A percentile compares a stretch with the other conserved stretches of the same genome.
These are phyloP conservation scores for Hypselothyrea guttata DNA, from an alignment of 2,888 invertebrate genomes.

Conservation along the genomic window DNA sequence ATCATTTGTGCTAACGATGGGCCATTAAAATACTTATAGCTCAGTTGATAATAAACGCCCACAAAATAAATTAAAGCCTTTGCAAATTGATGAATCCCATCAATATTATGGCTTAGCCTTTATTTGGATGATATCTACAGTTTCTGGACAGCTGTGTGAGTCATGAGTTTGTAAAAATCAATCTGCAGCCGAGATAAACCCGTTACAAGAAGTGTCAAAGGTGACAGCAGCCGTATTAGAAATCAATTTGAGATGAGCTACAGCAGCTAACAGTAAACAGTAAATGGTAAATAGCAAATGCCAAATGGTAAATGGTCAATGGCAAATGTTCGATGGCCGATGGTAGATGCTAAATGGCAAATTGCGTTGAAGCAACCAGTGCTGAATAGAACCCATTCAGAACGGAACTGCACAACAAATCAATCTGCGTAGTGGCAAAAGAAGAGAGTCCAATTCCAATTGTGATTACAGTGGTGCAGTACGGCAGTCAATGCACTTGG, in stretches of 20 bases:
- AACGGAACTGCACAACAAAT: slow-evolving; percentile 66
- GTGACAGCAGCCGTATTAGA: slow-evolving; percentile 68
- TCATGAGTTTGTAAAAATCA: slow-evolving; percentile 33
- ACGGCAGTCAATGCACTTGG: slow-evolving; percentile 69
- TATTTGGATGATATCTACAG: too few relatives aligned
- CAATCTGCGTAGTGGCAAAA: slow-evolving; percentile 52
- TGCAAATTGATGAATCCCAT: too few relatives aligned
- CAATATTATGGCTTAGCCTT: too few relatives aligned
- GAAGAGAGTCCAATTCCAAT: slow-evolving; percentile 42
- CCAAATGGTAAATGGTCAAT: slow-evolving; percentile 26
- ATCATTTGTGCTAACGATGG: too few relatives aligned
- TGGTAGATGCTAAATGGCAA: slow-evolving; percentile 37
- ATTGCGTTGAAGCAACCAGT: slow-evolving; percentile 30
- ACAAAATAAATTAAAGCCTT: too few relatives aligned
- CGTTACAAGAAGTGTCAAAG: slow-evolving; percentile 69
- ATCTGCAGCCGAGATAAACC: slow-evolving; percentile 41
- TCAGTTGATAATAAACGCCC: too few relatives aligned
- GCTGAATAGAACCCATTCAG: slow-evolving; percentile 29
- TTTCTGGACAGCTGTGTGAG: too few relatives aligned
- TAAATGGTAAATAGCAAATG: slow-evolving; percentile 18
- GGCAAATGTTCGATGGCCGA: slow-evolving; percentile 15
- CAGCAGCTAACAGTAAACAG: slow-evolving; percentile 64
- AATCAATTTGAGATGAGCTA: slow-evolving; percentile 66
- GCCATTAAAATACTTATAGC: too few relatives aligned
- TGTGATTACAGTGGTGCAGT: slow-evolving; percentile 43